Evolutionary conservation across 2,797 vertebrate genomes (phyloP).

Genomic region (Tangara arthus): DNA sequence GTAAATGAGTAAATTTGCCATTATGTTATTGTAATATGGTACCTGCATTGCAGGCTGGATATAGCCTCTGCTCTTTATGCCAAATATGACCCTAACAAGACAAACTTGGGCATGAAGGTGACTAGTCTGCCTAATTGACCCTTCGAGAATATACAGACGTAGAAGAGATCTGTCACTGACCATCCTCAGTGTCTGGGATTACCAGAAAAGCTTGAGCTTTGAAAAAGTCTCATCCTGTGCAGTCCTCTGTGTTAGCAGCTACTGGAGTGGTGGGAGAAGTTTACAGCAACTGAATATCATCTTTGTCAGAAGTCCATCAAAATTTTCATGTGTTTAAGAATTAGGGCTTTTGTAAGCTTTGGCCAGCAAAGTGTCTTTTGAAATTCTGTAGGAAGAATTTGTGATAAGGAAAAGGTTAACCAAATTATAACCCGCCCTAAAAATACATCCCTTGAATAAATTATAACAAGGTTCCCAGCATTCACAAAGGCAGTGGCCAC

Average conservation of each 20-base stretch:
- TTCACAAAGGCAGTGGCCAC: neutral
- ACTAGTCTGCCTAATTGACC: neutral
- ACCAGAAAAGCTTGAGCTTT: neutral
- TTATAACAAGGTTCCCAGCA: neutral
- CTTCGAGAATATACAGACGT: neutral
- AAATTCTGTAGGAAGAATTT: neutral
- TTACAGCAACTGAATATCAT: neutral
- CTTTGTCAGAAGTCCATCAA: neutral
- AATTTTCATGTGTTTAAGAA: neutral
- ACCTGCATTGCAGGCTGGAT: neutral
- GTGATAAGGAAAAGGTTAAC: neutral
- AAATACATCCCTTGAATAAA: neutral
- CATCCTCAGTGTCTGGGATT: neutral
- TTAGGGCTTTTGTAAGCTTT: neutral
- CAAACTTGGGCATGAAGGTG: neutral
- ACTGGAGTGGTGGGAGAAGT: neutral
- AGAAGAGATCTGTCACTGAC: neutral
- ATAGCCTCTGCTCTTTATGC: neutral
- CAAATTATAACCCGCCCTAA: neutral
- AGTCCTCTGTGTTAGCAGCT: neutral
- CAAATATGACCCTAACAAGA: neutral
- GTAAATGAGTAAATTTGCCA: neutral
- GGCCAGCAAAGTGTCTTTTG: neutral
- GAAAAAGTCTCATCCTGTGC: neutral
- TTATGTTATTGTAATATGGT: neutral